Evolutionary conservation across 2,888 invertebrate species (phyloP).

Genomic region (Ormyrus thymus): DNA sequence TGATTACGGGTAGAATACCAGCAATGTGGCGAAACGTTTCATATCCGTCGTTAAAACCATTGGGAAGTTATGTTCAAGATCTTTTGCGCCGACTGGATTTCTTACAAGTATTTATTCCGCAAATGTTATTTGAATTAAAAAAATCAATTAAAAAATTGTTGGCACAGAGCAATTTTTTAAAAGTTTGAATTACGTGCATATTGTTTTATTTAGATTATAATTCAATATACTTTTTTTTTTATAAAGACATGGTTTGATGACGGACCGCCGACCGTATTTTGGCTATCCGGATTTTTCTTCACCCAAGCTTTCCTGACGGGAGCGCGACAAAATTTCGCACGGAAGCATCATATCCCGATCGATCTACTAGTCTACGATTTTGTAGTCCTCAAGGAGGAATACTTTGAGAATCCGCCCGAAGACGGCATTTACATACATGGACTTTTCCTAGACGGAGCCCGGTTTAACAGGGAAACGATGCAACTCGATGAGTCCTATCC

Average conservation of each 20-base stretch:
- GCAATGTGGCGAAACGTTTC: conserved; percentile 89
- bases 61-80: conserved; percentile 91
- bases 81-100: conserved; percentile 89
- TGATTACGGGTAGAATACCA: conserved; percentile 90
- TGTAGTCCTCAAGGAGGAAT: conserved; percentile 80
- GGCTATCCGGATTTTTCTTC: conserved; percentile 96
- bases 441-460: conserved; percentile 91
- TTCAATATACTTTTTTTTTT: too few species aligned
- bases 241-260: conserved; percentile 84
- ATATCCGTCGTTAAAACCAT: conserved; percentile 93
- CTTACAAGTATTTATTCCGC: conserved; percentile 81
- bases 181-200: too few species aligned
- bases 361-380: conserved; percentile 91
- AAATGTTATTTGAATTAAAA: too few species aligned
- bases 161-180: too few species aligned
- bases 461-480: conserved; percentile 85
- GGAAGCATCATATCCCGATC: conserved; percentile 94
- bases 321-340: conserved; percentile 94
- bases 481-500: conserved; percentile 87
- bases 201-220: too few species aligned
- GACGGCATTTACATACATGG: conserved; percentile 89
- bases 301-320: conserved; percentile 97
- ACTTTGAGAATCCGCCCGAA: conserved; percentile 77
- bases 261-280: conserved; percentile 89
- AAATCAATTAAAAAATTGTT: too few species aligned